These are phyloP conservation scores for Porites lutea DNA, from an alignment of 64 coral and sea anemone species.

Conservation along the genomic window DNA sequence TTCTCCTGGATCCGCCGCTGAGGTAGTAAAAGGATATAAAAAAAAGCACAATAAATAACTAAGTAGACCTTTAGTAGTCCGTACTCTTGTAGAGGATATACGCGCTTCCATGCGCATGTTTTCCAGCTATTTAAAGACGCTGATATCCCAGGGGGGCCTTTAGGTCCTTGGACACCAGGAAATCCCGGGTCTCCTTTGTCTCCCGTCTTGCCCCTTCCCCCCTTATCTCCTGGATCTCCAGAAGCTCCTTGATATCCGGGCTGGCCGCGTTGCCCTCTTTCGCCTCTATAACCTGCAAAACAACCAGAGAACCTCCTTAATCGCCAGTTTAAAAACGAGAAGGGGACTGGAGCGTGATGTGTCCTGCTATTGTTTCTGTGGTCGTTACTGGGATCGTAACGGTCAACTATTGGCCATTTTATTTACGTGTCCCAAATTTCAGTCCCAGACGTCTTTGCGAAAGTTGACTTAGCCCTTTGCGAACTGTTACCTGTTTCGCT, in stretches of 20 bases:
- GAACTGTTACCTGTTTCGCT: too few species aligned
- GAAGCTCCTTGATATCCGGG: slow-evolving; percentile 24
- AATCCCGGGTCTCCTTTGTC: slow-evolving; percentile 65
- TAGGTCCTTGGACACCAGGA: slow-evolving; percentile 75
- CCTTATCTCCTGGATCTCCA: slow-evolving; percentile 49
- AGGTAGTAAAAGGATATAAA: not conserved
- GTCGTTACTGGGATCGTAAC: too few species aligned
- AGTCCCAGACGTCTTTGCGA: too few species aligned
- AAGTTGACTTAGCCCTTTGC: too few species aligned
- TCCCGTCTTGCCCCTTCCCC: slow-evolving; percentile 44
- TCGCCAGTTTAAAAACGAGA: too few species aligned
- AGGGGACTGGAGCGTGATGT: too few species aligned
- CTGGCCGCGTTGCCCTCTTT: slow-evolving; percentile 41
- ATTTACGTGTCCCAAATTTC: too few species aligned
- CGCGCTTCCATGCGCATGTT: slow-evolving; percentile 79
- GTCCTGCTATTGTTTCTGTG: too few species aligned
- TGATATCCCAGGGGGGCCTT: slow-evolving; percentile 60
- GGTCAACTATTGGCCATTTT: too few species aligned
- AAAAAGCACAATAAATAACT: not conserved
- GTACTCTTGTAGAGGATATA: slow-evolving; percentile 67
- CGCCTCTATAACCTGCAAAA: slow-evolving; percentile 31
- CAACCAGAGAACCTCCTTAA: too few species aligned
- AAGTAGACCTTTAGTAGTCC: slow-evolving; percentile 77
- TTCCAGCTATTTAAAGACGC: slow-evolving; percentile 54
- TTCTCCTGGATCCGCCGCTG: too few species aligned